A percentile compares a stretch with the other conserved stretches of the same genome.
phyloP scores from a whole-genome alignment of 1,140 invertebrate species.

The Musca domestica region DNA sequence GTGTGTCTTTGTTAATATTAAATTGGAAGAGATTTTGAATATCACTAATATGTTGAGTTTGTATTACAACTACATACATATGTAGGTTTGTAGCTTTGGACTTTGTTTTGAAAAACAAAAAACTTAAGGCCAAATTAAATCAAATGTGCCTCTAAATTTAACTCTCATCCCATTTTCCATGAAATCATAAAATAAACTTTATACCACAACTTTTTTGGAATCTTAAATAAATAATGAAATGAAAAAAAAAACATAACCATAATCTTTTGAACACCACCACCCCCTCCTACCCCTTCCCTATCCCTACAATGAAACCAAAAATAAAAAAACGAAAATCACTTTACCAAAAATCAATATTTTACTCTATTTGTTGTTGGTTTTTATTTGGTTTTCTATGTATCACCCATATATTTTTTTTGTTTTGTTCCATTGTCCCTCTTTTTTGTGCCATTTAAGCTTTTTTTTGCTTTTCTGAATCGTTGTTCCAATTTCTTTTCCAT shows the following conservation, averaged over 20 bases:
- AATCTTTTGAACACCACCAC: not conserved
- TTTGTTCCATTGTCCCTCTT: too few species aligned
- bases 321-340: too few species aligned
- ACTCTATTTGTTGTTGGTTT: too few species aligned
- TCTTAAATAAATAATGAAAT: not conserved
- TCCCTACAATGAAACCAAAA: too few species aligned
- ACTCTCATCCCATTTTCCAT: too few species aligned
- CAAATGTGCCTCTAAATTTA: too few species aligned
- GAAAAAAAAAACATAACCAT: not conserved
- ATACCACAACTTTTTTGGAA: too few species aligned
- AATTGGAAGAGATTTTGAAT: slow-evolving; percentile 4
- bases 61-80: not conserved
- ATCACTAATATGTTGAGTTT: not conserved
- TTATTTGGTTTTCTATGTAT: too few species aligned
- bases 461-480: not conserved
- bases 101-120: not conserved
- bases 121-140: not conserved
- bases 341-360: too few species aligned
- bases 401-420: too few species aligned
- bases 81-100: not conserved
- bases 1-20: not conserved
- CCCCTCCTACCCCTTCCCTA: too few species aligned
- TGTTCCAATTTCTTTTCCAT: not conserved
- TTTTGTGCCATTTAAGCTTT: too few species aligned
- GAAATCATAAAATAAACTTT: not conserved